Conservation (phyloP, 2,113 vertebrate genomes). For the Leptodactylus fuscus region DNA sequence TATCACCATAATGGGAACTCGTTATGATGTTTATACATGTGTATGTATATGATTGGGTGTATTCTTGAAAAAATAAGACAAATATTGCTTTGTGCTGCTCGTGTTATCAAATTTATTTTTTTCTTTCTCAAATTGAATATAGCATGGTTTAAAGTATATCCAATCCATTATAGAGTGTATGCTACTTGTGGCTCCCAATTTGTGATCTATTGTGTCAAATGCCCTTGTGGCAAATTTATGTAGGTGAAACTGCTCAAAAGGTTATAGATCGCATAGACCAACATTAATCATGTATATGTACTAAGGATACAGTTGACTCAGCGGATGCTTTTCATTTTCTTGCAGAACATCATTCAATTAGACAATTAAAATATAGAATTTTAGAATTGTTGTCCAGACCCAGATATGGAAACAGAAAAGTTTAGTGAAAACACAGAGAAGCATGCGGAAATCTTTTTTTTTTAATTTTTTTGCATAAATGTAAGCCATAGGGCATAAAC, state of each 20-base stretch:
- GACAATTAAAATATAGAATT: neutral
- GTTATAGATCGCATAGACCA: neutral
- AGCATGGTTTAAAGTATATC: too few relatives aligned
- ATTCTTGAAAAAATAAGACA: too few relatives aligned
- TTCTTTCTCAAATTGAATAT: too few relatives aligned
- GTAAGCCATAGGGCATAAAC: neutral
- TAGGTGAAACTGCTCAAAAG: neutral
- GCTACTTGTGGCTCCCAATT: neutral
- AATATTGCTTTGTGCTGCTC: too few relatives aligned
- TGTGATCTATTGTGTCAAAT: constrained; percentile 3
- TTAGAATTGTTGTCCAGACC: neutral
- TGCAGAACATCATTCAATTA: neutral
- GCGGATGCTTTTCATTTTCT: neutral
- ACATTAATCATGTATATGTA: neutral
- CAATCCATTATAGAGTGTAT: neutral
- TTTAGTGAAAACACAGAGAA: neutral
- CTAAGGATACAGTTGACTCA: neutral
- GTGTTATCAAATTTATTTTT: too few relatives aligned
- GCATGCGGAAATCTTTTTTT: too few relatives aligned
- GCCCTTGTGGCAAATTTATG: neutral
- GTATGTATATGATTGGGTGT: too few relatives aligned
- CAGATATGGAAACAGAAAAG: neutral
- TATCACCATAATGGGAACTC: too few relatives aligned
- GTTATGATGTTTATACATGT: too few relatives aligned
- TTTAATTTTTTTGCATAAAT: neutral